phyloP scores from a whole-genome alignment of 1,140 invertebrate species.

The Trigoniulus corallinus region DNA sequence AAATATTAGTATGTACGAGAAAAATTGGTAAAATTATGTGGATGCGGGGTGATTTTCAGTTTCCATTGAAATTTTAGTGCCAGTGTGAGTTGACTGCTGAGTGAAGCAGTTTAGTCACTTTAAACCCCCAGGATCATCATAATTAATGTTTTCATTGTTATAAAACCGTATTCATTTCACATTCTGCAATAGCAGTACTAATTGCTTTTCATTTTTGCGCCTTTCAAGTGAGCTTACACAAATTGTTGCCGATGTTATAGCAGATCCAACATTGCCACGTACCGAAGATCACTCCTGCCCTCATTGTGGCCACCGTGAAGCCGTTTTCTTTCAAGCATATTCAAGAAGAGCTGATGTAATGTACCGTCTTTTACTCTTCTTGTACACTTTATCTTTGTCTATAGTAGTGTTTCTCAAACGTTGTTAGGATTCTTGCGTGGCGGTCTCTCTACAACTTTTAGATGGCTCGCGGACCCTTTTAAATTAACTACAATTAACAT shows the following conservation, averaged over 20 bases:
- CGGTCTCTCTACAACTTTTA: too few relatives aligned
- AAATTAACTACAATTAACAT: too few relatives aligned
- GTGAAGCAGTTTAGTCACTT: too few relatives aligned
- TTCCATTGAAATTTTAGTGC: too few relatives aligned
- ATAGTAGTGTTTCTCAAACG: neutral
- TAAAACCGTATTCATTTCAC: too few relatives aligned
- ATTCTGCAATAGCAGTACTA: too few relatives aligned
- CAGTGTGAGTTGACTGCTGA: too few relatives aligned
- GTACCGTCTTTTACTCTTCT: slow-evolving; percentile 7
- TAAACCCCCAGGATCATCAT: too few relatives aligned
- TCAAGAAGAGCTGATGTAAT: slow-evolving; percentile 72
- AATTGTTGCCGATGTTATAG: slow-evolving; percentile 93
- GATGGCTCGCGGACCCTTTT: too few relatives aligned
- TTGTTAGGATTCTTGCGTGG: neutral
- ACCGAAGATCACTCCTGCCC: slow-evolving; percentile 98
- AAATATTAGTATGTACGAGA: too few relatives aligned
- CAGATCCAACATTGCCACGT: slow-evolving; percentile 91
- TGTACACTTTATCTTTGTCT: neutral
- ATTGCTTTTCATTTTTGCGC: slow-evolving; percentile 10
- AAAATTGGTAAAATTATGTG: neutral
- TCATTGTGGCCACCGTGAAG: slow-evolving; percentile 80
- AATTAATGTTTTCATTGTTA: too few relatives aligned
- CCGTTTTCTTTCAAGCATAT: slow-evolving; percentile 88
- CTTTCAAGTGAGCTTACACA: slow-evolving; percentile 77
- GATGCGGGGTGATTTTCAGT: too few relatives aligned